Percentiles rank a stretch among this genome's conserved stretches.
Conservation (phyloP, 1,140 invertebrate species). For the Diorhabda carinulata region DNA sequence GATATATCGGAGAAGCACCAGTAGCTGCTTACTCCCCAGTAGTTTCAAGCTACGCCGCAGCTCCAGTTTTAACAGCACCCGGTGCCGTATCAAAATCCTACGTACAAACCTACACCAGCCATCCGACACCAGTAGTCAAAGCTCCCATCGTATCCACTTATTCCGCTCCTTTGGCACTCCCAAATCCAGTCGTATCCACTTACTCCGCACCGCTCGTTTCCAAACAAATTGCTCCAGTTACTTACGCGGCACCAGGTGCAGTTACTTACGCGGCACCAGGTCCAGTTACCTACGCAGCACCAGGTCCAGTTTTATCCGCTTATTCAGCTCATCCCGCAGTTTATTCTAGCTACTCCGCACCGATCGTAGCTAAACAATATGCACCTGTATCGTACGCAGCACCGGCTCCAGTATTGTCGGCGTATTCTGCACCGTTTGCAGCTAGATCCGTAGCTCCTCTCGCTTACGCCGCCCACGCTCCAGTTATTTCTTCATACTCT, state of each 20-base stretch:
- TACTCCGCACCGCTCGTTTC: slow-evolving; percentile 49
- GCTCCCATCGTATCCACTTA: slow-evolving; percentile 21
- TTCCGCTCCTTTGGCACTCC: slow-evolving; percentile 24
- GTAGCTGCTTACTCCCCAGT: slow-evolving; percentile 26
- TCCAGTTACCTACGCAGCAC: slow-evolving; percentile 29
- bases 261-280: background rate
- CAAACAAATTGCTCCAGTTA: slow-evolving; percentile 22
- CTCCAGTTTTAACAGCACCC: slow-evolving; percentile 28
- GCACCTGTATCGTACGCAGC: slow-evolving; percentile 51
- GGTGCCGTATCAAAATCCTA: slow-evolving; percentile 51
- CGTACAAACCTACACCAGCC: slow-evolving; percentile 57
- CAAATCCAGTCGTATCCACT: slow-evolving; percentile 51
- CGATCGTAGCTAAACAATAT: slow-evolving; percentile 39
- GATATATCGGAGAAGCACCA: slow-evolving; percentile 28
- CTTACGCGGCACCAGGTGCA: background rate
- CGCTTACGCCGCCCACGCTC: background rate
- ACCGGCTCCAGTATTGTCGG: slow-evolving; percentile 47
- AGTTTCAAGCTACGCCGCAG: slow-evolving; percentile 23
- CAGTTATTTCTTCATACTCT: background rate
- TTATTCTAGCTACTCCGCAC: slow-evolving; percentile 30
- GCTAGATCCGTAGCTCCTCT: background rate
- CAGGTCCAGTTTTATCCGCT: slow-evolving; percentile 45
- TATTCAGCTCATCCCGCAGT: slow-evolving; percentile 49
- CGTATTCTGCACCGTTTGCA: slow-evolving; percentile 43
- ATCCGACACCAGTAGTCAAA: background rate